Base-by-base conservation (phyloP, 1,140 invertebrate species). In the Vollenhovia emeryi region DNA sequence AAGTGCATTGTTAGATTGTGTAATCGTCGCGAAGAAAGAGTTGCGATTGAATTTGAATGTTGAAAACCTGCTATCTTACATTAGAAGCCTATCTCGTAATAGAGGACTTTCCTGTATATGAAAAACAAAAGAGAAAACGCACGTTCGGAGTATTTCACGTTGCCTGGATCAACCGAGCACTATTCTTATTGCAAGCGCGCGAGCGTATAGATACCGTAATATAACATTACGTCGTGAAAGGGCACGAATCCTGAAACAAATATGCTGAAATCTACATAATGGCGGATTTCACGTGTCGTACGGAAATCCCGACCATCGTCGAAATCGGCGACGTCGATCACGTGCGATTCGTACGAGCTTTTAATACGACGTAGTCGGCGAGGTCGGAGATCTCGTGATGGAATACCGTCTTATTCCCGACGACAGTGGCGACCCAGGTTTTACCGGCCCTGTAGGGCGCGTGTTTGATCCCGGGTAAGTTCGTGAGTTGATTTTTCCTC, bases 341-440 rank as follows among this genome's bases (percentile, higher is more conserved):
- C 69, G 71, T 82, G 40, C 78, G 66, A 64, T 62, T 88, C 73
- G 27, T 55, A 59, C 64, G 62, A 71, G 55, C 87, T 86, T 89
- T 89, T 89, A 89, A 88, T 86, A 89, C 76, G 40, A 36, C 55
- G 15, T 60, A 75, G 75, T 89, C 85, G 84, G 78, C 62, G 48
- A 89, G 83, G 87, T 88, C 86, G 59, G 52, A 68, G 78, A 85
- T 62, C 75, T 40, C 18, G 27, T 33, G 30, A 36, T 21, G 62
- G 57, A 84, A 64, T 69, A 66, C 57, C 84, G 84, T 91, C 87
- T 91, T 91, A 92, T 92, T 91, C 82, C 82, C 71, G 68, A 76
- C 82, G 50, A 86, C 50, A 71, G 80, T 78, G 43, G 18, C 24
- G 62, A 48, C 9, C 33, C 48, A 9, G 66, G 27, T 27, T 86